Evolutionary conservation across 2,888 invertebrate species (phyloP).

Genomic region (Watsonalla binaria): DNA sequence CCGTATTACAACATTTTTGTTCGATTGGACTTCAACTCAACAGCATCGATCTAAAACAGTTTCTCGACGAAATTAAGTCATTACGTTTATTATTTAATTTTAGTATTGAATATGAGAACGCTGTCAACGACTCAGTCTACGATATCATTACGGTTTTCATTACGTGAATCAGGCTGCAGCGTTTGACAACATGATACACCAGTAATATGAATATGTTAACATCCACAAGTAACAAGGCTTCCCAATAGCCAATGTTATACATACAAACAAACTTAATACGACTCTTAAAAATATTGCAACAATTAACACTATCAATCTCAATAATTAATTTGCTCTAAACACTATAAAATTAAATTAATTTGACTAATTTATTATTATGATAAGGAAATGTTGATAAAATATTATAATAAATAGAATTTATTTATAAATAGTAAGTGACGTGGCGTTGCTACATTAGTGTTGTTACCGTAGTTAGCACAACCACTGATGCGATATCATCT

Average conservation of each 20-base stretch:
- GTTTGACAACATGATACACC: too few species aligned
- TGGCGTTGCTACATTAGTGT: slow-evolving; percentile 23
- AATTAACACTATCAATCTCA: slow-evolving; percentile 58
- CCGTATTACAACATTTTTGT: too few species aligned
- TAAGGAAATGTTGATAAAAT: slow-evolving; percentile 36
- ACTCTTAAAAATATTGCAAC: slow-evolving; percentile 48
- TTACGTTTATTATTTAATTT: too few species aligned
- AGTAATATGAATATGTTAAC: too few species aligned
- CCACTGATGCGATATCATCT: neutral
- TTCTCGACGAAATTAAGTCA: too few species aligned
- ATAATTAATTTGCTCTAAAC: slow-evolving; percentile 40
- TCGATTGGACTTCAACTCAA: too few species aligned
- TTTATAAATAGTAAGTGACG: slow-evolving; percentile 33
- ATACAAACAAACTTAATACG: slow-evolving; percentile 35
- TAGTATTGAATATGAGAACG: too few species aligned
- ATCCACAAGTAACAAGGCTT: neutral
- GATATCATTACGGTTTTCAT: too few species aligned
- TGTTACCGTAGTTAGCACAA: neutral
- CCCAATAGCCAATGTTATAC: slow-evolving; percentile 35
- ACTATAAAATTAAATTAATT: slow-evolving; percentile 46
- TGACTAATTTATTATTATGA: slow-evolving; percentile 69
- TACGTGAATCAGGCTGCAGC: too few species aligned
- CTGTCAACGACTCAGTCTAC: too few species aligned
- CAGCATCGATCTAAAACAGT: too few species aligned
- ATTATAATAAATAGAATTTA: slow-evolving; percentile 12